phyloP scores from a whole-genome alignment of 2,888 invertebrate genomes.

The Orthosia gracilis region DNA sequence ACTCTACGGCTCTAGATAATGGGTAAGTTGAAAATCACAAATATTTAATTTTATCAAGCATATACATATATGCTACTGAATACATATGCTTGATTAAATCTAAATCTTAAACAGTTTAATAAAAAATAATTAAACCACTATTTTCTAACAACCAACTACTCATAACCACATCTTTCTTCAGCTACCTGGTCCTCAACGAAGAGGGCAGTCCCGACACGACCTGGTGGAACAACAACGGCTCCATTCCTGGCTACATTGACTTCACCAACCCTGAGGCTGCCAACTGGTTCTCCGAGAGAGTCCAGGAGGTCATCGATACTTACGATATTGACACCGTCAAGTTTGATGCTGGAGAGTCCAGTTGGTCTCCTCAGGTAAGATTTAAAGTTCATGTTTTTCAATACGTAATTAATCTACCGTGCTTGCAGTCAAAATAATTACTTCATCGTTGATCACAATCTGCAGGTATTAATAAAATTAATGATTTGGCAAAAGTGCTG shows the following conservation, averaged over 20 bases:
- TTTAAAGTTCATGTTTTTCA: neutral
- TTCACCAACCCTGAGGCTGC: conserved; percentile 93
- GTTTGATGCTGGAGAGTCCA: conserved; percentile 95
- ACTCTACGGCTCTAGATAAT: conserved; percentile 89
- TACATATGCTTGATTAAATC: too few relatives aligned
- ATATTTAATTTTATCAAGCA: neutral
- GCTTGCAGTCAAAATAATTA: too few relatives aligned
- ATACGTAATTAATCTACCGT: neutral
- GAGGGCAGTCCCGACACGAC: conserved; percentile 85
- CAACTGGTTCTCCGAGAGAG: conserved; percentile 91
- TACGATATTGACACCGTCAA: conserved; percentile 94
- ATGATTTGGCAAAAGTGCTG: too few relatives aligned
- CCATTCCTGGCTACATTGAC: conserved; percentile 92
- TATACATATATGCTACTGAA: neutral
- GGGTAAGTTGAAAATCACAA: conserved; percentile 82
- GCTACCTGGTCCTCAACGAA: conserved; percentile 89
- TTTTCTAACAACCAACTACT: neutral
- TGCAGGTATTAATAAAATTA: neutral
- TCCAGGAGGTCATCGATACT: conserved; percentile 89
- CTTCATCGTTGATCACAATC: neutral
- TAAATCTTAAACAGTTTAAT: neutral
- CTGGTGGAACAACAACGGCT: conserved; percentile 91
- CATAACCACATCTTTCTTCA: conserved; percentile 60
- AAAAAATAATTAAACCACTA: neutral
- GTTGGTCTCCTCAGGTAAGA: conserved; percentile 92